phyloP scores from a whole-genome alignment of 2,888 invertebrate genomes.

The Shargacucullia verbasci region DNA sequence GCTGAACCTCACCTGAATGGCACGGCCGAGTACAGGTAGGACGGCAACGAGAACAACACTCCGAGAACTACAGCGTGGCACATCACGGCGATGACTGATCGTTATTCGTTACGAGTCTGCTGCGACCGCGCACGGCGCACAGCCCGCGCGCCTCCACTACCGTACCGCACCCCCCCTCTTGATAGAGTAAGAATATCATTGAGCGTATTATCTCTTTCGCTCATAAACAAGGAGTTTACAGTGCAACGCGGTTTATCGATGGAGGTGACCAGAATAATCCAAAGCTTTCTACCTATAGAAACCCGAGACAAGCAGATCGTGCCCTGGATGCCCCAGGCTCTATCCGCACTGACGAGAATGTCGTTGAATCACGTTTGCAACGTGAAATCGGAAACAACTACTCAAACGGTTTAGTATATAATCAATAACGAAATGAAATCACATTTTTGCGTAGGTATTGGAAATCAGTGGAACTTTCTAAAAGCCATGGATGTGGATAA shows the following conservation, averaged over 20 bases:
- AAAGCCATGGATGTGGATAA: neutral
- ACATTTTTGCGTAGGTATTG: neutral
- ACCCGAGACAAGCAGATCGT: neutral
- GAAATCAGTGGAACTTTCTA: neutral
- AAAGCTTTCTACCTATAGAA: constrained; percentile 16
- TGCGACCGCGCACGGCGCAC: constrained; percentile 35
- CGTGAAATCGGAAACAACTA: neutral
- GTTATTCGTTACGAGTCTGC: constrained; percentile 27
- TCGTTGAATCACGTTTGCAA: neutral
- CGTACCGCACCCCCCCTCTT: constrained; percentile 14
- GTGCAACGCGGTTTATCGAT: constrained; percentile 8
- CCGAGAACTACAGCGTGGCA: constrained; percentile 85
- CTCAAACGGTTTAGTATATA: too few species aligned
- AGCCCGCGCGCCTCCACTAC: constrained; percentile 11
- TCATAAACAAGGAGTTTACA: constrained; percentile 29
- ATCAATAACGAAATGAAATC: neutral
- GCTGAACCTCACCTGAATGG: constrained; percentile 81
- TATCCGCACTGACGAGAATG: neutral
- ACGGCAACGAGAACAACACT: constrained; percentile 82
- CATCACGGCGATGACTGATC: constrained; percentile 71
- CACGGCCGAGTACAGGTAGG: constrained; percentile 82
- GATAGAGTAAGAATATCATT: constrained; percentile 38
- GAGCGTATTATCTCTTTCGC: constrained; percentile 33
- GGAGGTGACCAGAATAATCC: constrained; percentile 22
- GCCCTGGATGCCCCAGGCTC: neutral